Base-by-base conservation (phyloP, 2,113 vertebrate genomes). In the Lagopus leucura region DNA sequence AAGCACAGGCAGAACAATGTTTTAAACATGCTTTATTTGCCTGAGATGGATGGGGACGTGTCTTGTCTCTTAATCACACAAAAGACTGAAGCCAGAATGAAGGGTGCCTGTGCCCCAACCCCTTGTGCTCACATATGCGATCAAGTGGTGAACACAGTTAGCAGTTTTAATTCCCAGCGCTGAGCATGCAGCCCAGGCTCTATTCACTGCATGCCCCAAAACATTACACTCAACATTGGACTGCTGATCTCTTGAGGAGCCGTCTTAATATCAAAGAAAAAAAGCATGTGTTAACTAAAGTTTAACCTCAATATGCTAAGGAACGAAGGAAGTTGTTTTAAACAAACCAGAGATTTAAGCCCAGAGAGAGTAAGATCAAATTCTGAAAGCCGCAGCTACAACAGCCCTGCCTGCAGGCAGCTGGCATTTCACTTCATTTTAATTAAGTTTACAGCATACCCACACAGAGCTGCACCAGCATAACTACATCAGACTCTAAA, bases 291-390 rank as follows among this genome's bases (percentile, higher is more conserved):
- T 67, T 93, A 96, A 93, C 24, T 77, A 3, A 88, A 88, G 83
- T 75, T 96, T 95, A 92, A 84, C 86, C 90, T 90, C 89, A 69
- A 38, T 61, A 84, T 71, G 36, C 83, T 79, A 65, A 66, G 45
- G 34, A 61, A 64, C 27, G 34, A 40, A 72, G 70, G 24, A 71
- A 38, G 79, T 86, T 86, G 90, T 89, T 50, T 38, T 25, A 34
- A 38, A 64, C 69, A 88, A 57, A 74, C 64, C 50, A 42, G 34
- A 81, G 42, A 54, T 58, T 73, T 60, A 81, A 79, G 58, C 60
- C 61, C 61, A 57, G 11, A 74, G 85, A 76, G 34, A 88, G 40
- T 19, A 82, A 5, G 19, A 81, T 78, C 50, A 69, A 71, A 47
- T 34, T 75, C 28, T 45, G 52, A 69, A 69, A 10, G 47, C 75